Percentiles rank a stretch among this genome's conserved stretches.
phyloP scores from a whole-genome alignment of 2,888 invertebrate species.

The Ametastegia equiseti region DNA sequence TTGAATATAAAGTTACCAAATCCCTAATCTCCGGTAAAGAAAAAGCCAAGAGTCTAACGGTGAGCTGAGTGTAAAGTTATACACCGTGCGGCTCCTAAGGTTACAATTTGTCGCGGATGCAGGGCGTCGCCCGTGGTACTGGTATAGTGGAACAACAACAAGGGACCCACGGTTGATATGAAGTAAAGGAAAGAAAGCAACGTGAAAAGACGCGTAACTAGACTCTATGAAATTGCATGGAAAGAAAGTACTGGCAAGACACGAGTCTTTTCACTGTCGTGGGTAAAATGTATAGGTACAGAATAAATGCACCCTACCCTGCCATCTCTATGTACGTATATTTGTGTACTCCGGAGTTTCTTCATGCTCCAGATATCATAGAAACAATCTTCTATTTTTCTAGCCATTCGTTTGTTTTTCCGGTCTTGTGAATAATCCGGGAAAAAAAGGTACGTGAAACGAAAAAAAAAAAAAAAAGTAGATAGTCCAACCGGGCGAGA shows the following conservation, averaged over 20 bases:
- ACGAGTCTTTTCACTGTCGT: conserved; percentile 27
- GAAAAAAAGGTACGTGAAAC: neutral
- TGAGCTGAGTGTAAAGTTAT: conserved; percentile 55
- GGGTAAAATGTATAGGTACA: neutral
- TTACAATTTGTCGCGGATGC: conserved; percentile 54
- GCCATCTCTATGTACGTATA: neutral
- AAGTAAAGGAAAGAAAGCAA: conserved; percentile 16
- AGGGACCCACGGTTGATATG: conserved; percentile 13
- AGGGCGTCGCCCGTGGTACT: conserved; percentile 16
- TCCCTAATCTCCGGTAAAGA: conserved; percentile 41
- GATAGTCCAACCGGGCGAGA: conserved; percentile 30
- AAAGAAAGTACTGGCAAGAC: conserved; percentile 25
- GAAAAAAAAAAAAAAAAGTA: neutral
- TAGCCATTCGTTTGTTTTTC: conserved; percentile 23
- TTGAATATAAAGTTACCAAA: conserved; percentile 46
- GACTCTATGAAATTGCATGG: conserved; percentile 46
- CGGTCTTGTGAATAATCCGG: conserved; percentile 22
- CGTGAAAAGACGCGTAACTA: conserved; percentile 39
- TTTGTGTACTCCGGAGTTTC: conserved; percentile 57
- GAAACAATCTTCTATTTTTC: conserved; percentile 10
- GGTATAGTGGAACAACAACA: conserved; percentile 6
- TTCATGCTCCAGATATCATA: conserved; percentile 62
- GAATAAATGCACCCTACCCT: neutral
- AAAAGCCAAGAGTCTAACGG: conserved; percentile 48
- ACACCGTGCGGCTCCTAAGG: conserved; percentile 58